A percentile compares a stretch with the other conserved stretches of the same genome.
These are phyloP conservation scores for Epinephelus moara DNA, from an alignment of 2,113 vertebrate genomes.

Conservation along the genomic window DNA sequence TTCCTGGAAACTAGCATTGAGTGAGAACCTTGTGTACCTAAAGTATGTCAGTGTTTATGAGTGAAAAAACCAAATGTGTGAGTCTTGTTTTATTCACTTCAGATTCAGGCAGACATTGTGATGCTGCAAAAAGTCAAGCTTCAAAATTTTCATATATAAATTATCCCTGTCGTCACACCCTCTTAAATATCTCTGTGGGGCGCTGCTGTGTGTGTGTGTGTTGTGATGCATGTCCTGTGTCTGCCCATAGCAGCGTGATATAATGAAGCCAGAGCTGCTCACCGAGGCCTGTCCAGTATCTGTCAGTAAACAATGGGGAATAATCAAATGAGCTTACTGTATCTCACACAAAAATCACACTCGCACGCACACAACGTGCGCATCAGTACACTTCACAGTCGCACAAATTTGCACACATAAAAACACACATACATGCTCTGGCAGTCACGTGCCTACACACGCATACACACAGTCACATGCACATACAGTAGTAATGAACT, in stretches of 20 bases:
- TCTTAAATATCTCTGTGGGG: slow-evolving; percentile 37
- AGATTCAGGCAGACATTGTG: background rate
- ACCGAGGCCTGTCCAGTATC: slow-evolving; percentile 69
- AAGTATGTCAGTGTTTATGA: background rate
- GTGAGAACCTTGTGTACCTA: background rate
- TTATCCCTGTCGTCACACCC: slow-evolving; percentile 22
- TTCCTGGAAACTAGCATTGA: background rate
- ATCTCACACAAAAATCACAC: slow-evolving; percentile 23
- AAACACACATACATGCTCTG: slow-evolving; percentile 8
- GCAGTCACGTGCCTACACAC: slow-evolving; percentile 8
- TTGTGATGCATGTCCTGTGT: slow-evolving; percentile 46
- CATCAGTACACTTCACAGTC: slow-evolving; percentile 7
- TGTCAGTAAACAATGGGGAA: slow-evolving; percentile 66
- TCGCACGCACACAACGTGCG: background rate
- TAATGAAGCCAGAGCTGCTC: slow-evolving; percentile 72
- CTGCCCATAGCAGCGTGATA: slow-evolving; percentile 51
- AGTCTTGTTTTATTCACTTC: slow-evolving; percentile 23
- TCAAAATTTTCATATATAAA: slow-evolving; percentile 24
- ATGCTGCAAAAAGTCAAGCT: slow-evolving; percentile 23
- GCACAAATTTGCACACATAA: slow-evolving; percentile 4
- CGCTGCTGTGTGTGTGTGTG: slow-evolving; percentile 6
- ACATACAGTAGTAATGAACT: slow-evolving; percentile 31
- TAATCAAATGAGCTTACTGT: slow-evolving; percentile 58
- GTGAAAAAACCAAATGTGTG: background rate
- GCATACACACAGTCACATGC: background rate